These are phyloP conservation scores for Schizothorax lantsangensis DNA, from an alignment of 2,797 vertebrate genomes.

Conservation along the genomic window DNA sequence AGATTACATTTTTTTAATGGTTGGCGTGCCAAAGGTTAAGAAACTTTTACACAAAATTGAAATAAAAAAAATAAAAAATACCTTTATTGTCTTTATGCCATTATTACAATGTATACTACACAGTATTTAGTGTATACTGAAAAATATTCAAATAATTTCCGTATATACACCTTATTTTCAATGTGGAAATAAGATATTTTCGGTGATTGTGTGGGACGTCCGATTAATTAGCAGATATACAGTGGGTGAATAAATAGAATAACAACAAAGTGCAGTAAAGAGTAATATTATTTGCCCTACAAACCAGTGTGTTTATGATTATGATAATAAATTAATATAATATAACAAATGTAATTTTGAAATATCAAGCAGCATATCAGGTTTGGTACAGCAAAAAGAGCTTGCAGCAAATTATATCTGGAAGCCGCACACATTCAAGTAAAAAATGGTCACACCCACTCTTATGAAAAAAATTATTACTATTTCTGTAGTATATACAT, in stretches of 20 bases:
- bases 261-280: not conserved
- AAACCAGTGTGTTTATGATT: not conserved
- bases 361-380: not conserved
- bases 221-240: not conserved
- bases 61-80: too few species aligned
- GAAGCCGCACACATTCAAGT: not conserved
- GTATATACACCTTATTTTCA: not conserved
- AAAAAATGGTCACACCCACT: not conserved
- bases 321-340: not conserved
- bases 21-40: too few species aligned
- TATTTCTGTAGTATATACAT: not conserved
- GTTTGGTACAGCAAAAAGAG: not conserved
- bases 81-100: too few species aligned
- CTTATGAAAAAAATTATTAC: not conserved
- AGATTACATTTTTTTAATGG: not conserved
- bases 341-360: not conserved
- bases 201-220: not conserved
- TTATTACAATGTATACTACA: not conserved
- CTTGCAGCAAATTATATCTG: not conserved
- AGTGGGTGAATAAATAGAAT: not conserved
- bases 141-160: not conserved
- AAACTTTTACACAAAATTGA: too few species aligned
- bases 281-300: not conserved
- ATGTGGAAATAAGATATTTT: not conserved
- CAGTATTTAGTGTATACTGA: not conserved